Evolutionary conservation across 37 sponge, comb jelly and placozoan genomes (phyloP).

Genomic region (Diacarnus erythraeanus): DNA sequence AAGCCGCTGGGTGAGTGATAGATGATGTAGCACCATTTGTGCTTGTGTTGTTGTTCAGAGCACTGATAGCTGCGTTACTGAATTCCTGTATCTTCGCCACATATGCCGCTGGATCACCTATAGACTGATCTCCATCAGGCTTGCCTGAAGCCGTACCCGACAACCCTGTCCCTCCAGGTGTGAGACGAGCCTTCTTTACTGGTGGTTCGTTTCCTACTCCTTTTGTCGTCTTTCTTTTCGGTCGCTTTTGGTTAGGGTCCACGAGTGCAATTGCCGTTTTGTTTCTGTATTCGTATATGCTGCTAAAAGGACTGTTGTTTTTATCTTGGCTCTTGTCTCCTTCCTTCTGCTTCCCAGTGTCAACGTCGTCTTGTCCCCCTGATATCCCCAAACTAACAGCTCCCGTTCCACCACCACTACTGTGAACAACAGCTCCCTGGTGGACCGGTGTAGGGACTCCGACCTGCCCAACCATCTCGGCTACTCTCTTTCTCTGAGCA

Average conservation of each 20-base stretch:
- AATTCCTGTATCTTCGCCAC: neutral
- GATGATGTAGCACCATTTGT: neutral
- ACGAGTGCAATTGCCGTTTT: conserved; percentile 68
- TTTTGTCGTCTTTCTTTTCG: conserved; percentile 23
- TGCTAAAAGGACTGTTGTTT: conserved; percentile 39
- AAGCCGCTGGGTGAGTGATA: neutral
- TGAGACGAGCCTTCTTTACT: conserved; percentile 9
- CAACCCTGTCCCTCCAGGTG: neutral
- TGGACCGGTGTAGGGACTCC: neutral
- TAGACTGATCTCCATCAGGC: neutral
- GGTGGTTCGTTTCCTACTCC: neutral
- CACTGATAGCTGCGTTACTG: neutral
- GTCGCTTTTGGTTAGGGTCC: conserved; percentile 50
- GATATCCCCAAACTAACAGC: neutral
- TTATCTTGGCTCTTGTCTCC: neutral
- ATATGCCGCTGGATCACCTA: neutral
- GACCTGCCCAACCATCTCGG: conserved; percentile 15
- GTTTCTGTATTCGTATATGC: conserved; percentile 37
- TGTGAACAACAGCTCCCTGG: neutral
- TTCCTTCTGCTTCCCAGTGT: neutral
- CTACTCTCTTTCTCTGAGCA: conserved; percentile 42
- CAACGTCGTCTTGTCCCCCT: neutral
- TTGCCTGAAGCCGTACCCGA: neutral
- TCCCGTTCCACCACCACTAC: neutral
- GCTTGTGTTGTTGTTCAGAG: neutral